Evolutionary conservation across 1,140 invertebrate genomes (phyloP).

Genomic region (Drosophila serrata): DNA sequence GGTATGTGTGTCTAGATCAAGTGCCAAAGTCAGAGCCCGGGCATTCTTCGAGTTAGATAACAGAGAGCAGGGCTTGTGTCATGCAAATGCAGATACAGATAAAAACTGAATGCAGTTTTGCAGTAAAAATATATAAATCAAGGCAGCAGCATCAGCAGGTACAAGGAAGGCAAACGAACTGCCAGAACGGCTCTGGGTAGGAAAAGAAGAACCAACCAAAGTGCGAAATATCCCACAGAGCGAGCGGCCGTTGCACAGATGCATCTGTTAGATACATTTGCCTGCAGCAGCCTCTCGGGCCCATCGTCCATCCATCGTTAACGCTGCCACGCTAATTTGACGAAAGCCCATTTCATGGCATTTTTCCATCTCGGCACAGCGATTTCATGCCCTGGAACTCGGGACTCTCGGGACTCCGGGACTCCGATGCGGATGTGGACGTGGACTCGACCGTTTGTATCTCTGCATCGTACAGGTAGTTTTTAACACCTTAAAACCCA

Average conservation of each 20-base stretch:
- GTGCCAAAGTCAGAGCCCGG: conserved; percentile 68
- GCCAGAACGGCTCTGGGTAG: conserved; percentile 30
- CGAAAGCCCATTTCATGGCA: conserved; percentile 81
- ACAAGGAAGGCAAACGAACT: conserved; percentile 36
- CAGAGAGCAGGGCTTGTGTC: conserved; percentile 58
- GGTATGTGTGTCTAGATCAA: conserved; percentile 65
- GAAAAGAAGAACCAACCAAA: conserved; percentile 53
- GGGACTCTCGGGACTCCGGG: conserved; percentile 41
- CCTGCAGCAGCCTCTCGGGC: conserved; percentile 1
- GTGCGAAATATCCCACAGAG: conserved; percentile 82
- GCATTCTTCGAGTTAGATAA: conserved; percentile 75
- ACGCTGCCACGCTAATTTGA: conserved; percentile 81
- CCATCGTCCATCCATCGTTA: conserved; percentile 62
- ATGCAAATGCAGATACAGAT: conserved; percentile 66
- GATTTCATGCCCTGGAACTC: conserved; percentile 65
- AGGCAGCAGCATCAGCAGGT: conserved; percentile 32
- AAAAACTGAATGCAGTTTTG: conserved; percentile 59
- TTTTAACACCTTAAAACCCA: conserved; percentile 70
- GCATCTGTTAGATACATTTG: conserved; percentile 39
- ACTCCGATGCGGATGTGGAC: conserved; percentile 9
- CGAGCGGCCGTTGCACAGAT: conserved; percentile 28
- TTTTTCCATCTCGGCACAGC: conserved; percentile 63
- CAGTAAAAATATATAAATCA: conserved; percentile 57
- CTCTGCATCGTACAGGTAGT: conserved; percentile 69
- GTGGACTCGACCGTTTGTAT: conserved; percentile 13